Evolutionary conservation across 2,113 vertebrate species (phyloP).

Genomic region (Pelodiscus sinensis): DNA sequence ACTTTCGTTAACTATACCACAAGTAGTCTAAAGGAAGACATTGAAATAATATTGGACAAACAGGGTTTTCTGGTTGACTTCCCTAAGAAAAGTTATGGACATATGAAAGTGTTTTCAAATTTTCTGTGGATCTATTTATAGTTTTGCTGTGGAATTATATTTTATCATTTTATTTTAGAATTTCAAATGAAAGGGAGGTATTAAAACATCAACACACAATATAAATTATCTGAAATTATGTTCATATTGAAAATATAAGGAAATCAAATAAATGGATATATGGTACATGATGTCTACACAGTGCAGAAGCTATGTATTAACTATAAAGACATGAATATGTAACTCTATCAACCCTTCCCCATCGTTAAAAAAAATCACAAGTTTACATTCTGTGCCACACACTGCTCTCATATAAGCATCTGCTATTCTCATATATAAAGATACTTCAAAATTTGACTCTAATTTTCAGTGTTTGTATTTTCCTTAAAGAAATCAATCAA

Average conservation of each 20-base stretch:
- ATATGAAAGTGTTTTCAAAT: neutral
- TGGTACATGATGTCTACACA: neutral
- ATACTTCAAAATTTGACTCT: neutral
- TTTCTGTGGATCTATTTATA: neutral
- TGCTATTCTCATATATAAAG: neutral
- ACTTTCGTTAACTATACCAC: neutral
- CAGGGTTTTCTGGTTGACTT: neutral
- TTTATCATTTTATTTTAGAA: neutral
- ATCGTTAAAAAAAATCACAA: neutral
- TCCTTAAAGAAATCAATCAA: neutral
- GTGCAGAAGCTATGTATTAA: neutral
- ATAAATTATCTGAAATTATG: neutral
- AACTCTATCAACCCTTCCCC: neutral
- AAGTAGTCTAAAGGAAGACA: neutral
- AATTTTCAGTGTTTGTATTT: neutral
- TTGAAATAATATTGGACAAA: constrained; percentile 19
- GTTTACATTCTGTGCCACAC: neutral
- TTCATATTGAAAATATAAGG: neutral
- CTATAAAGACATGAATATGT: neutral
- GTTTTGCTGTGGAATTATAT: neutral
- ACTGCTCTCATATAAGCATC: neutral
- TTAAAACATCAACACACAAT: neutral
- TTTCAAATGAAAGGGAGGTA: neutral
- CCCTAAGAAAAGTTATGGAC: neutral
- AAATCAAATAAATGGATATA: neutral